Evolutionary conservation across 2,113 vertebrate species (phyloP).

Genomic region (Pterocles gutturalis): DNA sequence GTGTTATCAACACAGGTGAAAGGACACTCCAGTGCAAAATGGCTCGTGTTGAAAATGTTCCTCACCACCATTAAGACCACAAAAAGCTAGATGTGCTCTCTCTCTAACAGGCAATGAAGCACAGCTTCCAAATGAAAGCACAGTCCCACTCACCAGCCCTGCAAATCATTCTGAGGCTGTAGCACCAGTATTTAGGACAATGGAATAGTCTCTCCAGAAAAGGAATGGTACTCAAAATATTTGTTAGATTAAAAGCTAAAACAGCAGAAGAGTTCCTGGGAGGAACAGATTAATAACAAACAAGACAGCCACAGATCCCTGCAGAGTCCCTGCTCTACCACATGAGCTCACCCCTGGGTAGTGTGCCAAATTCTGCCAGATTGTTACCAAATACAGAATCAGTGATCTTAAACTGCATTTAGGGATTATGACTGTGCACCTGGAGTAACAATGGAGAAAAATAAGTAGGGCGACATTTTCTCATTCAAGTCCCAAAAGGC

Average conservation of each 20-base stretch:
- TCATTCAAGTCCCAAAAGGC: not conserved
- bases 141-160: not conserved
- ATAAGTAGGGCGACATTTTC: not conserved
- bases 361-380: slow-evolving; percentile 1
- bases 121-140: not conserved
- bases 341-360: not conserved
- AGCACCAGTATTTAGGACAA: not conserved
- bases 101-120: not conserved
- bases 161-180: not conserved
- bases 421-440: not conserved
- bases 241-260: slow-evolving; percentile 7
- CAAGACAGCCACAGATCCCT: not conserved
- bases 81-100: not conserved
- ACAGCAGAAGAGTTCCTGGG: not conserved
- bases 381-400: slow-evolving; percentile 39
- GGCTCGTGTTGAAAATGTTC: not conserved
- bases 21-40: not conserved
- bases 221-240: slow-evolving; percentile 18
- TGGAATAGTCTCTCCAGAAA: slow-evolving; percentile 1
- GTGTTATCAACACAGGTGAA: not conserved
- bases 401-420: not conserved
- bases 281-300: slow-evolving; percentile 26
- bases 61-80: not conserved
- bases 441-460: not conserved
- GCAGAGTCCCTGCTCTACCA: not conserved